Percentiles rank a stretch among this genome's conserved stretches.
These are phyloP conservation scores for Lordiphosa clarofinis DNA, from an alignment of 1,140 invertebrate genomes.

Conservation along the genomic window DNA sequence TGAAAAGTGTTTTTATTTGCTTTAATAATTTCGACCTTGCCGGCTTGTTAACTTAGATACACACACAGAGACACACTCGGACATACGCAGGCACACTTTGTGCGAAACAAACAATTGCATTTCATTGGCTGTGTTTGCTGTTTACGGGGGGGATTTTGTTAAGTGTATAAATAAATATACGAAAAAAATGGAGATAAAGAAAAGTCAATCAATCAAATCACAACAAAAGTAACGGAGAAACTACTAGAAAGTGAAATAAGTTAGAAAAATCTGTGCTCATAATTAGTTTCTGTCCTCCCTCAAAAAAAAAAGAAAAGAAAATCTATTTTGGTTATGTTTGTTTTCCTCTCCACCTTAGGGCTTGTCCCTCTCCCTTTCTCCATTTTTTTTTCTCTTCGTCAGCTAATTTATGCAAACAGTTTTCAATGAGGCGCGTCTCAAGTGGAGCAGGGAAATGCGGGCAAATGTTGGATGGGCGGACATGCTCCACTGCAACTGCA, in stretches of 20 bases:
- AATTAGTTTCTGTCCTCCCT: conserved; percentile 51
- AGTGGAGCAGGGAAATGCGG: conserved; percentile 16
- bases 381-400: conserved; percentile 27
- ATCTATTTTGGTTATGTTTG: conserved; percentile 41
- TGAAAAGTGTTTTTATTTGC: conserved; percentile 12
- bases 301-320: background rate
- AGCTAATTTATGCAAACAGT: conserved; percentile 73
- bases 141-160: too few species aligned
- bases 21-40: conserved; percentile 18
- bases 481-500: conserved; percentile 41
- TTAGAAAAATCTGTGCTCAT: conserved; percentile 34
- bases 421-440: conserved; percentile 50
- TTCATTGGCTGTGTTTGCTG: too few species aligned
- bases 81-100: background rate
- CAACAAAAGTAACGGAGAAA: conserved; percentile 21
- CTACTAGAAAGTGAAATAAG: conserved; percentile 3
- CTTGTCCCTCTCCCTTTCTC: conserved; percentile 12
- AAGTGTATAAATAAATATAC: too few species aligned
- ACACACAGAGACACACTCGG: background rate
- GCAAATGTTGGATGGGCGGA: conserved; percentile 1
- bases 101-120: too few species aligned
- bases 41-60: conserved; percentile 7
- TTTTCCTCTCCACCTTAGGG: conserved; percentile 35
- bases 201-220: conserved; percentile 62
- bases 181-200: background rate